Conservation (phyloP, 2,888 invertebrate genomes). For the Drosophila dives region DNA sequence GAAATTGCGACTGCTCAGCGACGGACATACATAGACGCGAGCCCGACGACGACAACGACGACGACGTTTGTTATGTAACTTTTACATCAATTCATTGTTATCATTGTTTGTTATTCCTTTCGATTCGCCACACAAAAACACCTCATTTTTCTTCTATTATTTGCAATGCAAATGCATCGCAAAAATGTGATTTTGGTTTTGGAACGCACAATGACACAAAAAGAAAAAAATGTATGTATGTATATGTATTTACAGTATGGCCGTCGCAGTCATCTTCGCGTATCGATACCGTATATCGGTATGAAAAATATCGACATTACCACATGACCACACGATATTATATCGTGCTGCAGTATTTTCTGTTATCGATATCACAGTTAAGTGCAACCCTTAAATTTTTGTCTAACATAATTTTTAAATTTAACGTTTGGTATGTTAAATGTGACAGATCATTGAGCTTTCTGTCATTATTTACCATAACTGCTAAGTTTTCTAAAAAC, state of each 20-base stretch:
- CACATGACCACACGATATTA: conserved; percentile 7
- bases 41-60: conserved; percentile 60
- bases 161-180: conserved; percentile 69
- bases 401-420: background rate
- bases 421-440: background rate
- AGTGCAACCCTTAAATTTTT: background rate
- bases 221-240: conserved; percentile 72
- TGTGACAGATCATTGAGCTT: background rate
- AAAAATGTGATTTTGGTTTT: conserved; percentile 69
- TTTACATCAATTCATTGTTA: conserved; percentile 69
- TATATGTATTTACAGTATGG: conserved; percentile 66
- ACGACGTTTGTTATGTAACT: conserved; percentile 72
- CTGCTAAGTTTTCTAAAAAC: background rate
- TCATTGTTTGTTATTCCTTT: conserved; percentile 49
- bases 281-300: conserved; percentile 43
- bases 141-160: conserved; percentile 57
- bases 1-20: conserved; percentile 70
- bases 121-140: conserved; percentile 55
- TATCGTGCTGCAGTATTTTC: background rate
- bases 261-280: conserved; percentile 46
- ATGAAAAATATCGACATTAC: conserved; percentile 27
- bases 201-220: conserved; percentile 74
- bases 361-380: conserved; percentile 7
- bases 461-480: background rate
- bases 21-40: conserved; percentile 63